Percentiles rank a stretch among this genome's conserved stretches.
phyloP scores from a whole-genome alignment of 2,797 vertebrate genomes.

The Artibeus lituratus region DNA sequence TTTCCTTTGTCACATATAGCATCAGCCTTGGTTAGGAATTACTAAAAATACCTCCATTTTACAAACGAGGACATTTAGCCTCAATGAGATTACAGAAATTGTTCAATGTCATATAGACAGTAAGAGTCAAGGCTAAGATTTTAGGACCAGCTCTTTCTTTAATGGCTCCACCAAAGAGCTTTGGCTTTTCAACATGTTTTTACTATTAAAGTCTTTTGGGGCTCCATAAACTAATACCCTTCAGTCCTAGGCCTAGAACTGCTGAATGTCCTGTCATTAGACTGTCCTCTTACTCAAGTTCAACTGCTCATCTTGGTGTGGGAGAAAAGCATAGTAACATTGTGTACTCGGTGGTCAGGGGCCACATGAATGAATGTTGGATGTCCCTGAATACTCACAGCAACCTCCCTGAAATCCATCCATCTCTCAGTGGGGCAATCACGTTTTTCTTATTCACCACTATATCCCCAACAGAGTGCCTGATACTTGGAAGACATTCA shows the following conservation, averaged over 20 bases:
- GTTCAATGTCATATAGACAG: neutral
- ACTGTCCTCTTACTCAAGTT: slow-evolving; percentile 8
- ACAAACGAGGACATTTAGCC: slow-evolving; percentile 5
- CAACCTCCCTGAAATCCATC: neutral
- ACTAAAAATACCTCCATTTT: neutral
- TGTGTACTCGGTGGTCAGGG: neutral
- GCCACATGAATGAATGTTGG: neutral
- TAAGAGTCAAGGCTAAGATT: neutral
- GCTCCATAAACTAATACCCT: slow-evolving; percentile 29
- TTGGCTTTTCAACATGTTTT: slow-evolving; percentile 39
- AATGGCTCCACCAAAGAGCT: neutral
- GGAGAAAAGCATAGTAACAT: neutral
- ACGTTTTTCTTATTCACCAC: neutral
- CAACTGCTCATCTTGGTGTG: neutral
- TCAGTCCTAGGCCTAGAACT: neutral
- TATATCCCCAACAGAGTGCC: neutral
- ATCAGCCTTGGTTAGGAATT: neutral
- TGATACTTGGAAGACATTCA: neutral
- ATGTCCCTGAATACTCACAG: neutral
- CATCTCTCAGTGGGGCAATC: neutral
- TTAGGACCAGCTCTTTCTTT: neutral
- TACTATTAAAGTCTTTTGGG: slow-evolving; percentile 45
- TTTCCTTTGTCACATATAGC: neutral
- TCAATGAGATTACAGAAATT: slow-evolving; percentile 6
- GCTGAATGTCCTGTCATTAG: neutral